Percentiles rank a stretch among this genome's conserved stretches.
Conservation (phyloP, 1,140 invertebrate genomes). For the Drosophila willistoni region DNA sequence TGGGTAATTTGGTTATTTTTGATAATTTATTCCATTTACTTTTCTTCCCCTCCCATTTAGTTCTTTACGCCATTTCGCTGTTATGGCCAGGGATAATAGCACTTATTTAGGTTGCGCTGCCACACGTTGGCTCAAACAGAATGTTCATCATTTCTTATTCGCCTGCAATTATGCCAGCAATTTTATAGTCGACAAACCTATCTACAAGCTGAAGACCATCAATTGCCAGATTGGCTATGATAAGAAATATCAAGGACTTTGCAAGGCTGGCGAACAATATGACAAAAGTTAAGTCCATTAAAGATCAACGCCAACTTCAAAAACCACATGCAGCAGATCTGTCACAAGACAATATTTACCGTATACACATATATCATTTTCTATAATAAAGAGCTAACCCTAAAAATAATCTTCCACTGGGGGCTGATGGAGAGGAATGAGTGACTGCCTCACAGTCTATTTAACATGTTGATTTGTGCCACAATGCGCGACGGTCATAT, state of each 20-base stretch:
- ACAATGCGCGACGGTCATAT: constrained; percentile 59
- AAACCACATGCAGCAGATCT: neutral
- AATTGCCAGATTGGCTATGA: constrained; percentile 58
- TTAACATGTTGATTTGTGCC: constrained; percentile 76
- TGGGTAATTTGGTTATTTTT: constrained; percentile 24
- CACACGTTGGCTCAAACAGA: constrained; percentile 24
- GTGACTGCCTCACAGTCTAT: constrained; percentile 53
- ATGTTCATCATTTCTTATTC: constrained; percentile 44
- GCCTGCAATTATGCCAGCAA: constrained; percentile 68
- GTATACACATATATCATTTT: neutral
- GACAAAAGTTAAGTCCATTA: constrained; percentile 18
- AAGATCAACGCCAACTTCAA: constrained; percentile 4
- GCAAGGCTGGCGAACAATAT: constrained; percentile 53
- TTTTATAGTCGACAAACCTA: constrained; percentile 27
- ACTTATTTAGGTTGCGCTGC: constrained; percentile 63
- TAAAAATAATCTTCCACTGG: constrained; percentile 22
- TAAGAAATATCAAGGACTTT: constrained; percentile 37
- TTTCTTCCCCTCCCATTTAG: constrained; percentile 16
- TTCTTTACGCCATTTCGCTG: constrained; percentile 55
- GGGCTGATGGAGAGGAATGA: neutral
- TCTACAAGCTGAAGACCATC: constrained; percentile 43
- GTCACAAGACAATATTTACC: neutral
- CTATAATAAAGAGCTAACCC: constrained; percentile 13
- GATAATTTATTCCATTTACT: neutral
- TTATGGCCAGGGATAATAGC: constrained; percentile 65